These are phyloP conservation scores for Chironomus tentans DNA, from an alignment of 2,888 invertebrate species.

Conservation along the genomic window DNA sequence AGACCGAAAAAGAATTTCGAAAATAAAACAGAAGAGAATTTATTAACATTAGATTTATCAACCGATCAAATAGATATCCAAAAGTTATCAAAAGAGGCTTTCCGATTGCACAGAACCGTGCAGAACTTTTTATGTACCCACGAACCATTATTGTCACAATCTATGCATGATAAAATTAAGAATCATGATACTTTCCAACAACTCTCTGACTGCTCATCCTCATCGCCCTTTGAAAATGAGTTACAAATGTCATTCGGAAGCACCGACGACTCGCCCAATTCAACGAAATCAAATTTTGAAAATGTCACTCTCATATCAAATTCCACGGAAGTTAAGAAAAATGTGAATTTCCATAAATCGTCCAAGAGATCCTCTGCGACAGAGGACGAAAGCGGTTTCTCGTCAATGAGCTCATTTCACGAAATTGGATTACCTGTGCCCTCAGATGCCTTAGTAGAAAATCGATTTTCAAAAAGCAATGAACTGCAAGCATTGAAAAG, in stretches of 20 bases:
- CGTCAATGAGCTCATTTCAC: slow-evolving; percentile 76
- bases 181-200: not conserved
- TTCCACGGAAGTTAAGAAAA: not conserved
- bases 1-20: slow-evolving; percentile 15
- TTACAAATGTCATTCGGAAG: no score
- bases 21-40: slow-evolving; percentile 14
- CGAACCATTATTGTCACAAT: slow-evolving; percentile 50
- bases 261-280: not conserved
- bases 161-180: not conserved
- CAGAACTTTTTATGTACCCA: slow-evolving; percentile 54
- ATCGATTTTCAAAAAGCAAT: not conserved
- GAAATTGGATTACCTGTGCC: slow-evolving; percentile 59
- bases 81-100: slow-evolving; percentile 57
- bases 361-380: slow-evolving; percentile 28
- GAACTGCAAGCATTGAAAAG: not conserved
- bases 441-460: slow-evolving; percentile 1
- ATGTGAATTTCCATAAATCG: not conserved
- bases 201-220: no score
- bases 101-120: slow-evolving; percentile 53
- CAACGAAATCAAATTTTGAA: not conserved
- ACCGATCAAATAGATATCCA: slow-evolving; percentile 43
- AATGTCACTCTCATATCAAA: not conserved
- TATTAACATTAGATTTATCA: not conserved
- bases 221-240: no score
- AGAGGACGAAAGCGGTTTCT: slow-evolving; percentile 79